Base-by-base conservation (phyloP, 2,888 invertebrate species). In the Gerosis bhagava region DNA sequence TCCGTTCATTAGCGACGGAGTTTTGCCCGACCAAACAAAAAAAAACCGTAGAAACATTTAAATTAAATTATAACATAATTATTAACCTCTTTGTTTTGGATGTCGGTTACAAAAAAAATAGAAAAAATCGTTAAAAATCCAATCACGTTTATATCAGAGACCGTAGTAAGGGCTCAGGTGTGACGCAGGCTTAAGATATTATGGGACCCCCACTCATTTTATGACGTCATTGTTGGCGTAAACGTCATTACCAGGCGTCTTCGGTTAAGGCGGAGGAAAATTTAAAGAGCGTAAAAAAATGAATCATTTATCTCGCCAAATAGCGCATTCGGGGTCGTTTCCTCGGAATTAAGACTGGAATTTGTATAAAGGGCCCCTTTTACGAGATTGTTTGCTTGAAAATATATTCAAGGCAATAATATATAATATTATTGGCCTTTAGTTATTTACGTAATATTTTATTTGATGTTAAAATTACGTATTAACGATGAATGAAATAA, bases 201-300 rank as follows among this genome's bases (percentile, higher is more conserved):
- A 75, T 57, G 57, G 60, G 66, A n/a, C n/a, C 31, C 66, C 62
- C 59, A 57, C 66, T 62, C 64, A 57, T 72, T 77, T 76, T 74
- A 77, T 76, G 74, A 72, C 73, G 70, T 76, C 74, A 78, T 77
- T 77, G 70, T 69, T 60, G 62, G 60, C 53, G 64, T 70, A 67
- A 77, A 74, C 73, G 72, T 78, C 78, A 77, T 82, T 82, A 79
- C 69, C 50, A 59, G 62, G 62, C 65, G 36, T 13, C 67, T 67
- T 54, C 61, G 63, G 63, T 67, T 70, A 70, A 71, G 56, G n/a
- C 65, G 65, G 66, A 60, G 66, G 71, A 67, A 73, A 77, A 74
- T 76, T 73, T 71, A 63, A 75, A 68, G 66, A 67, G 67, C 62
- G 64, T 51, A 62, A 66, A 73, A 68, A 73, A 72, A n/a, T 70